Base-by-base conservation (phyloP, 1,140 invertebrate genomes). In the Formica selysi region DNA sequence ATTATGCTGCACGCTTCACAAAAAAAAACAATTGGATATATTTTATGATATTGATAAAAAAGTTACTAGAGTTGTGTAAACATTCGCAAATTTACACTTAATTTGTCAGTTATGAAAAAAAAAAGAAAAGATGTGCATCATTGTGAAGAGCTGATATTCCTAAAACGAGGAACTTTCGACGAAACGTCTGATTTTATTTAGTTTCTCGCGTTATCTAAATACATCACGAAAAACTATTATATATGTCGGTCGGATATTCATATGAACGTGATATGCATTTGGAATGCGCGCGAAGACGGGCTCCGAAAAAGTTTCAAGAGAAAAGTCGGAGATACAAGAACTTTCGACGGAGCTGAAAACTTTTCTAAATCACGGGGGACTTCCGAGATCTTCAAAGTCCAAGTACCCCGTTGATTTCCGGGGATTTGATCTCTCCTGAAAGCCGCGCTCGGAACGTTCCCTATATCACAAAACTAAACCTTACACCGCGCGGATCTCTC, bases 401-500 rank as follows among this genome's bases (percentile, higher is more conserved):
- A 29, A 62, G 54, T 62, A 61, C 54, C 48, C 48, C 79, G 54
- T 73, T 83, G 68, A 83, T 83, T 73, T 57, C 41, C 26, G 7
- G 68, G 68, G 79, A 83, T 83, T 83, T 83, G 79, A 83, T 83
- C 68, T 38, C 68, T 48, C 68, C 13, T 59, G 54, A 67, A 83
- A 83, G 38, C 62, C 32, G 38, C 54, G 38, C 36, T 36, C 19
- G 26, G n/a, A 61, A 59, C 79, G 79, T 83, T 83, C 44, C 79
- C 36, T 83, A 83, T 73, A 83, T 83, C 79, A 83, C 79, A 26
- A 73, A 29, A 41, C 54, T 83, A 83, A 83, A 83, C 38, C 79
- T 83, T 73, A 73, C 68, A 83, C 61, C 68, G 79, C 54, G 79
- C 79, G 32, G 61, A 83, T 83, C 79, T 83, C 79, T 83, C 57